Evolutionary conservation across 2,797 vertebrate species (phyloP).

Genomic region (Sebastes melanostomus): DNA sequence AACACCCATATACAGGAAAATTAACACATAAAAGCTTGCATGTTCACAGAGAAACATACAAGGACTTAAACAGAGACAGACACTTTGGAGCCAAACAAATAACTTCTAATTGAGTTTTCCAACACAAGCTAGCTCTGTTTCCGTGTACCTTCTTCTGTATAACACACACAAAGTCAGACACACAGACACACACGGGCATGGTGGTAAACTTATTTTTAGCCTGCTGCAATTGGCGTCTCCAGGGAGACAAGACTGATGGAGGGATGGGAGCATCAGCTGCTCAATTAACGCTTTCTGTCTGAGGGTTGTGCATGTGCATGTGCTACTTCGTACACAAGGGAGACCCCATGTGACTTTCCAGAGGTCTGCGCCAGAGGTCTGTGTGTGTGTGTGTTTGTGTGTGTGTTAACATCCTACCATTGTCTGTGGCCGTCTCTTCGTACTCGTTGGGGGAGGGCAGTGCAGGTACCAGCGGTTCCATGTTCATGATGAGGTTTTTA

Average conservation of each 20-base stretch:
- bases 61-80: slow-evolving; percentile 10
- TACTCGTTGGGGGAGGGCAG: slow-evolving; percentile 89
- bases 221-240: slow-evolving; percentile 74
- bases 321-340: slow-evolving; percentile 26
- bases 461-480: slow-evolving; percentile 93
- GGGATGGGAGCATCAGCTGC: slow-evolving; percentile 74
- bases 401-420: slow-evolving; percentile 78
- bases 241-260: slow-evolving; percentile 70
- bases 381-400: neutral
- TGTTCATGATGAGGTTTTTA: slow-evolving; percentile 98
- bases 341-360: slow-evolving; percentile 51
- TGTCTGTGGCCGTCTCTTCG: slow-evolving; percentile 83
- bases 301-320: slow-evolving; percentile 35
- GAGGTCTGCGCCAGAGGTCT: slow-evolving; percentile 8
- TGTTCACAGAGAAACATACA: neutral
- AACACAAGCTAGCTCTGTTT: slow-evolving; percentile 50
- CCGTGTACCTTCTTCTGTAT: slow-evolving; percentile 15
- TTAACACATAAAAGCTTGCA: neutral
- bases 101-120: slow-evolving; percentile 52
- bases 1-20: neutral
- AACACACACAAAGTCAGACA: slow-evolving; percentile 25
- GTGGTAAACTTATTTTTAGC: slow-evolving; percentile 80
- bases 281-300: slow-evolving; percentile 66
- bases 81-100: slow-evolving; percentile 23
- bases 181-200: slow-evolving; percentile 32